Evolutionary conservation across 2,113 vertebrate species (phyloP), one percentile per base, ranked within the genome.

Genomic region (Nibea albiflora): DNA sequence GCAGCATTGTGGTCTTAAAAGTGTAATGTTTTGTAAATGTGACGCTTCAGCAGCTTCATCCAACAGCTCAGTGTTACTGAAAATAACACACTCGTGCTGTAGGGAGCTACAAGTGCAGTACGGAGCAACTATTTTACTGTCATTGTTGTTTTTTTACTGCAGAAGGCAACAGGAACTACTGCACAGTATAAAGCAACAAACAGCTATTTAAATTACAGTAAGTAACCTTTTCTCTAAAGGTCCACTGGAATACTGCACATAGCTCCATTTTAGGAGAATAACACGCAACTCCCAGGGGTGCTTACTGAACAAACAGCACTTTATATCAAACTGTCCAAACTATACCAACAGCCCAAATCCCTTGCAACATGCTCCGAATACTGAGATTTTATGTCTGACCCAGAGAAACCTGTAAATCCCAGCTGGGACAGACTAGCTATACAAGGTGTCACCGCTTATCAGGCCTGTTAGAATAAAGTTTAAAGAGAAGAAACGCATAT

Each of bases 311-410:
- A 84, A 88, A 81, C 69, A 73, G 77, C 74, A 80, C 76, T 86
- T 89, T 75, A 75, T 57, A 83, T 90, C 70, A 85, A 83, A 78
- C 68, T 81, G 80, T 69, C 81, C 74, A 78, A 85, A 91, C 67
- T 80, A 76, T 80, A 44, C 69, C 61, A 80, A 63, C 44, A 73
- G 69, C 57, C 54, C 57, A 49, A 72, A 85, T 85, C 53, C 74
- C 60, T 64, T 1, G 11, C 24, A 73, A 79, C 20, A 3, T 62
- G 39, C 73, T 73, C 61, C 63, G 85, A 82, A 90, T 78, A 62
- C 61, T 68, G 56, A 58, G 16, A 49, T 46, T 72, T 78, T 66
- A 76, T 28, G 47, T 77, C 50, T 1, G 2, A 81, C 81, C 28
- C 52, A 24, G 64, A 63, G 54, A 85, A 78, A 79, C 65, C 50